These are phyloP conservation scores for Rhincodon typus DNA, from an alignment of 2,797 vertebrate species.

Conservation along the genomic window DNA sequence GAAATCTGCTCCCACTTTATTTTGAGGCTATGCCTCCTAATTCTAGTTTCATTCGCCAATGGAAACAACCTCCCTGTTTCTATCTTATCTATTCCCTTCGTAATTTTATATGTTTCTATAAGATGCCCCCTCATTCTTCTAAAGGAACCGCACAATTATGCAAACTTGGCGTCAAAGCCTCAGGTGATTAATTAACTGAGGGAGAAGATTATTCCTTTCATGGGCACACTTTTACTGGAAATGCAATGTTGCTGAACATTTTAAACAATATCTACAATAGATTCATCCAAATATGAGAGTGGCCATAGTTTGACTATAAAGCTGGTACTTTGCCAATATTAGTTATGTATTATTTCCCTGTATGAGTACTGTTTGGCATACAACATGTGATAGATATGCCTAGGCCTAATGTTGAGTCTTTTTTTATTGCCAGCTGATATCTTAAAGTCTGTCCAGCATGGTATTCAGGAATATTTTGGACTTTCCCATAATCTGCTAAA, in stretches of 20 bases:
- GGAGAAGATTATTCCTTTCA: too few species aligned
- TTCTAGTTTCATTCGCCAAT: too few species aligned
- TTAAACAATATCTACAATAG: neutral
- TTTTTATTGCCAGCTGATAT: neutral
- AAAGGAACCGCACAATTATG: neutral
- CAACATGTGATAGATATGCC: neutral
- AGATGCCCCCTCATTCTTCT: too few species aligned
- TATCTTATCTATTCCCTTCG: too few species aligned
- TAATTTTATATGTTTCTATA: too few species aligned
- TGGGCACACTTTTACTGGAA: neutral
- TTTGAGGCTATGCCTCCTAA: too few species aligned
- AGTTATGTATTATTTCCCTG: neutral
- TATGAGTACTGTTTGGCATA: neutral
- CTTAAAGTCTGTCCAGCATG: neutral
- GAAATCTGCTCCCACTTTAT: too few species aligned
- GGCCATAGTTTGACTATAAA: neutral
- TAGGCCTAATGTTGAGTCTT: neutral
- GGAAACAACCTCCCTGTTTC: too few species aligned
- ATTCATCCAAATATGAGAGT: neutral
- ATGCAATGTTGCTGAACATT: neutral
- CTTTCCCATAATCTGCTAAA: neutral
- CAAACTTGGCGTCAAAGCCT: neutral
- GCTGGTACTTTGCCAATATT: neutral
- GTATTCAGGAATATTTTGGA: neutral
- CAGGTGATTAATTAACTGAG: neutral